Percentiles rank a stretch among this genome's conserved stretches.
These are phyloP conservation scores for Plecotus auritus DNA, from an alignment of 2,113 vertebrate species.

Conservation along the genomic window DNA sequence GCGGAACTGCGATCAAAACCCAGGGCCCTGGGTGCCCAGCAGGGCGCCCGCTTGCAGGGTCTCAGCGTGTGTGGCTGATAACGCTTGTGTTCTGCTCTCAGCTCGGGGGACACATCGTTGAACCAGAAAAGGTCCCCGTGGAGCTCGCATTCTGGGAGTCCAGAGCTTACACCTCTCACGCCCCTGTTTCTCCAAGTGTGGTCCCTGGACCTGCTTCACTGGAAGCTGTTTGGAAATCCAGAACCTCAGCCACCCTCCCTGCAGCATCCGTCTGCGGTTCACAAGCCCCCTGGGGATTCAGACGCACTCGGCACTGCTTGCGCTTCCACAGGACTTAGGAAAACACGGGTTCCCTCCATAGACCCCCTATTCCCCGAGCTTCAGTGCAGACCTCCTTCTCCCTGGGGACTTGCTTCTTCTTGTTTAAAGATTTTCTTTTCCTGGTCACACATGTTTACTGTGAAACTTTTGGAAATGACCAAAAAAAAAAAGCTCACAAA, in stretches of 20 bases:
- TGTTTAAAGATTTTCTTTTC: background rate
- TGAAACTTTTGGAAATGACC: background rate
- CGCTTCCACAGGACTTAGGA: background rate
- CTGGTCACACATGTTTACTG: background rate
- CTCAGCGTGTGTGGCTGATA: background rate
- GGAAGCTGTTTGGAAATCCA: background rate
- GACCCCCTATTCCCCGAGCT: background rate
- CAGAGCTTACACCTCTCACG: background rate
- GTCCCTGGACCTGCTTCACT: no score
- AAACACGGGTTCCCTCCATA: background rate
- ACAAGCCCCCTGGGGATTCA: background rate
- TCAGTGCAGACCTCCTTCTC: background rate
- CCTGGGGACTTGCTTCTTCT: background rate
- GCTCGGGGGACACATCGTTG: background rate
- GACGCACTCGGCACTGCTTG: fast-evolving
- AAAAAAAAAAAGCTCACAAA: background rate
- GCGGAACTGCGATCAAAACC: background rate
- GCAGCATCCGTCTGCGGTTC: background rate
- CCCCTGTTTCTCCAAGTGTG: background rate
- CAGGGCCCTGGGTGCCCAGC: background rate
- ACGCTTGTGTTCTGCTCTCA: background rate
- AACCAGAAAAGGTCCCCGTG: background rate
- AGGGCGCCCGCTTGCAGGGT: background rate
- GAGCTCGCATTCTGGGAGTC: background rate
- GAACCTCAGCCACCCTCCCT: background rate